Percentiles rank a stretch among this genome's conserved stretches.
Conservation (phyloP, 2,113 vertebrate species). For the Eulemur macaco region DNA sequence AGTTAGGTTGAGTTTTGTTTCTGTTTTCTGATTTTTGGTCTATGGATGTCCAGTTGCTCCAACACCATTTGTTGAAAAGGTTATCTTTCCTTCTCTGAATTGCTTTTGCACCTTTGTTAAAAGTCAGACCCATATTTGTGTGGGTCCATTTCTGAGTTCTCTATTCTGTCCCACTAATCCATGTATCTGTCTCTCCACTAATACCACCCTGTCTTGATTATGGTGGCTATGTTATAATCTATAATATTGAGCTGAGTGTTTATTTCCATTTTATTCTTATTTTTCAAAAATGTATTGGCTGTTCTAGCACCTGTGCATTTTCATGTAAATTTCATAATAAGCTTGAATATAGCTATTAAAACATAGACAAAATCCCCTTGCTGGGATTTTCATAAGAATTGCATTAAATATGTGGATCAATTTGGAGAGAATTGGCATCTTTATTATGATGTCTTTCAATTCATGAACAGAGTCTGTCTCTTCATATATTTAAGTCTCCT, state of each 20-base stretch:
- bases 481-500: neutral
- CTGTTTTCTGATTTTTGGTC: neutral
- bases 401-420: neutral
- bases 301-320: neutral
- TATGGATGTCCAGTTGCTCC: neutral
- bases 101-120: neutral
- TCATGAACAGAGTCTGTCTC: neutral
- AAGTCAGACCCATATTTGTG: neutral
- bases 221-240: neutral
- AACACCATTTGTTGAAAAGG: neutral
- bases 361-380: neutral
- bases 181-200: neutral
- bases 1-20: neutral
- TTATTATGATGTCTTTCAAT: neutral
- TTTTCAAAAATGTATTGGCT: neutral
- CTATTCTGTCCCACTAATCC: neutral
- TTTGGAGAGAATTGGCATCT: neutral
- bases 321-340: slow-evolving; percentile 1
- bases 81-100: neutral
- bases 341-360: neutral
- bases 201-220: neutral
- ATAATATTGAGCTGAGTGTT: neutral
- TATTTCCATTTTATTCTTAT: neutral
- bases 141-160: neutral
- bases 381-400: slow-evolving; percentile 8